A percentile compares a stretch with the other conserved stretches of the same genome.
Evolutionary conservation across 1,140 invertebrate species (phyloP).

Genomic region (Conopomorpha cramerella): DNA sequence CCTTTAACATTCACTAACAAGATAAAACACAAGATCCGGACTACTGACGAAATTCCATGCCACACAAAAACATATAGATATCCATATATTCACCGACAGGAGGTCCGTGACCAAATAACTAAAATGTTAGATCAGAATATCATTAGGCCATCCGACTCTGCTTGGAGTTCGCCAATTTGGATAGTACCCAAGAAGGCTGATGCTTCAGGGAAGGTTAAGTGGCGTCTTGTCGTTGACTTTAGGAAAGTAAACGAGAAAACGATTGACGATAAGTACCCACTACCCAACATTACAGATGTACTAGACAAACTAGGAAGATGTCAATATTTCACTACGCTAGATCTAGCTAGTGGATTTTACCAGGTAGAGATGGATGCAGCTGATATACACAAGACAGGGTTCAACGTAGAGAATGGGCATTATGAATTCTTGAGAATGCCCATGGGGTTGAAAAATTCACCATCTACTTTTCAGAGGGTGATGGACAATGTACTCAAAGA

Average conservation of each 20-base stretch:
- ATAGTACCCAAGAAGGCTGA: too few relatives aligned
- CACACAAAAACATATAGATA: conserved; percentile 12
- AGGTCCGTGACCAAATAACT: conserved; percentile 17
- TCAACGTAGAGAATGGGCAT: too few relatives aligned
- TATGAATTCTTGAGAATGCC: conserved; percentile 11
- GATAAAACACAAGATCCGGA: conserved; percentile 6
- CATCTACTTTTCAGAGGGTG: too few relatives aligned
- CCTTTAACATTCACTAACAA: conserved; percentile 3
- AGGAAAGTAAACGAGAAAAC: conserved; percentile 25
- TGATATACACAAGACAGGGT: conserved; percentile 33
- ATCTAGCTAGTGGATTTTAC: conserved; percentile 57
- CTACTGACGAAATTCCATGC: conserved; percentile 6
- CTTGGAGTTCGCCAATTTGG: too few relatives aligned
- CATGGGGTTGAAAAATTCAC: conserved; percentile 12
- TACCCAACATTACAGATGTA: conserved; percentile 52
- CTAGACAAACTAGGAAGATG: conserved; percentile 39
- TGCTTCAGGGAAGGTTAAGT: conserved; percentile 19
- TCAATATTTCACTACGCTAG: conserved; percentile 48
- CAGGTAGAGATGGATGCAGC: conserved; percentile 43
- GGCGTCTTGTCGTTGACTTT: conserved; percentile 24
- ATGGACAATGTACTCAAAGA: conserved; percentile 15
- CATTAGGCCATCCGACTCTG: too few relatives aligned
- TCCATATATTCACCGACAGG: conserved; percentile 10
- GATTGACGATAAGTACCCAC: conserved; percentile 42
- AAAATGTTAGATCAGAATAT: conserved; percentile 13